Base-by-base conservation (phyloP, 2,888 invertebrate species). In the Kryphioiulus occultus region DNA sequence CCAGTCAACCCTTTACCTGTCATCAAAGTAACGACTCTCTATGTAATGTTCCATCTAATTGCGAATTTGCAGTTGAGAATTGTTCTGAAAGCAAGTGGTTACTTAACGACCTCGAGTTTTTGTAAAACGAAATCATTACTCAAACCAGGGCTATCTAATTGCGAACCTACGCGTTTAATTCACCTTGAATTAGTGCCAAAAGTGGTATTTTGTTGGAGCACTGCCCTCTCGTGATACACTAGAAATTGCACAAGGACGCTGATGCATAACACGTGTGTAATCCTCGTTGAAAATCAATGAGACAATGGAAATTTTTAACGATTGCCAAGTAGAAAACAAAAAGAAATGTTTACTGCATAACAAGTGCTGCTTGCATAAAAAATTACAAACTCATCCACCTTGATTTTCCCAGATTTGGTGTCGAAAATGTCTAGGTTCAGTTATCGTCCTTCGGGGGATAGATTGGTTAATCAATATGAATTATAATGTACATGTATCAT, bases 101-200 rank as follows among this genome's bases (percentile, higher is more conserved):
- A 53, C 53, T 53, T n/a, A 53, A 68, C 68, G 26, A 26, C 68
- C 53, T 53, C 53, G 53, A 53, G 53, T 53, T 53, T 44, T 44
- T 53, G 2, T 3, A 2, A 17, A 17, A 53, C n/a, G 53, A 53
- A 53, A n/a, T 26, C 1, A 26, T 68, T 68, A 68, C 26, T 68
- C 26, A 7, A 68, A 68, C 9, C 68, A 68, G 22, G 68, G 26
- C 68, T 26, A 68, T 68, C 22, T 68, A 26, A 26, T 68, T 68
- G 7, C 19, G 4, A 5, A 26, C 22, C 19, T 68, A 68, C 68
- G 22, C 68, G 26, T 26, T 68, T 26, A 26, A 68, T 68, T 68
- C 68, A 68, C 68, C 68, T 68, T 68, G 68, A 68, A 26, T 68
- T 68, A 26, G 68, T 68, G 68, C 68, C 68, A 68, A 68, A 68